These are phyloP conservation scores for Leptopilina myrica DNA, from an alignment of 2,888 invertebrate genomes.

Conservation along the genomic window DNA sequence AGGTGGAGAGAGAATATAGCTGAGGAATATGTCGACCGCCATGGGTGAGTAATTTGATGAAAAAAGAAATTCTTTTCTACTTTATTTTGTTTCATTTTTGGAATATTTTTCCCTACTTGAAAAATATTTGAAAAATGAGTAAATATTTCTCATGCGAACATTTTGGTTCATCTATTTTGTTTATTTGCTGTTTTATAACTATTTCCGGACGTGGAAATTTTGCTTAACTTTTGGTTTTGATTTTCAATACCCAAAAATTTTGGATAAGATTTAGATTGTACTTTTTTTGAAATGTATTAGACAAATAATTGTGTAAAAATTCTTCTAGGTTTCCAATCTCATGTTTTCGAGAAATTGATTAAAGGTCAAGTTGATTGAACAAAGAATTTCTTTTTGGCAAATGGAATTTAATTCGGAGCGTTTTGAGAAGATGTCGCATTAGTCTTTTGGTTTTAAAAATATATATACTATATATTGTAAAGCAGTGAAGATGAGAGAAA, in stretches of 20 bases:
- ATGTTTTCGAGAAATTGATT: background rate
- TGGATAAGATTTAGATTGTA: too few relatives aligned
- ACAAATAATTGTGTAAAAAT: background rate
- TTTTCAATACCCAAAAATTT: too few relatives aligned
- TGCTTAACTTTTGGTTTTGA: too few relatives aligned
- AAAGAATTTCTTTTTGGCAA: background rate
- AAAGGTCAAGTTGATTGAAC: background rate
- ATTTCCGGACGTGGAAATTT: too few relatives aligned
- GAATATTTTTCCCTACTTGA: too few relatives aligned
- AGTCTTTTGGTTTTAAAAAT: background rate
- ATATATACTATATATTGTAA: too few relatives aligned
- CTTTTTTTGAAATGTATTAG: background rate
- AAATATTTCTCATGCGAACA: too few relatives aligned
- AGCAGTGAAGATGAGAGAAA: background rate
- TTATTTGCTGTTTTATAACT: too few relatives aligned
- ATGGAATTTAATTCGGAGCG: slow-evolving; percentile 12
- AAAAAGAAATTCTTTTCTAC: background rate
- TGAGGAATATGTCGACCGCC: slow-evolving; percentile 24
- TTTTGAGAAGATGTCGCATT: slow-evolving; percentile 26
- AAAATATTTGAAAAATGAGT: too few relatives aligned
- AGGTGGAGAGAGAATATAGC: slow-evolving; percentile 10
- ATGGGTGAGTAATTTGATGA: slow-evolving; percentile 10
- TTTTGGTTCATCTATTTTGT: too few relatives aligned
- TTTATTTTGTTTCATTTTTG: too few relatives aligned
- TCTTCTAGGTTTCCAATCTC: background rate